Evolutionary conservation across 1,140 invertebrate genomes (phyloP).

Genomic region (Andricus grossulariae): DNA sequence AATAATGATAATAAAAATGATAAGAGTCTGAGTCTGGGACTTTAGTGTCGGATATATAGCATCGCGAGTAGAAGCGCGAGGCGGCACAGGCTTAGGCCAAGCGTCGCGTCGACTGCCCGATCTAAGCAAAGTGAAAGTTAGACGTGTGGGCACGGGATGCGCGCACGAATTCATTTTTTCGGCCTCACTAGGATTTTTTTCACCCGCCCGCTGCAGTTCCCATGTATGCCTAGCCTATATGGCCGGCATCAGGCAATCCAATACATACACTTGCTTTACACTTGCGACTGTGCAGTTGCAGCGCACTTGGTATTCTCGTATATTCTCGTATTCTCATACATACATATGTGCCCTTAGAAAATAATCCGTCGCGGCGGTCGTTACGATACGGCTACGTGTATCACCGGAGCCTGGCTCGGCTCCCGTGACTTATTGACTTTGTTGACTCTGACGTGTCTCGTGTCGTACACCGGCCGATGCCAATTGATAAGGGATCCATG

Average conservation of each 20-base stretch:
- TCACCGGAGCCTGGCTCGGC: constrained; percentile 51
- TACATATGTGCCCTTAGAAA: constrained; percentile 37
- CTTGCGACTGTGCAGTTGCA: background rate
- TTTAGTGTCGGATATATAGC: constrained; percentile 49
- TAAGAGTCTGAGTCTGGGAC: constrained; percentile 51
- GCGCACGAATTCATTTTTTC: constrained; percentile 77
- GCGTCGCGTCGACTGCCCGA: constrained; percentile 65
- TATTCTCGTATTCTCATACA: constrained; percentile 12
- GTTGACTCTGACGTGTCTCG: constrained; percentile 62
- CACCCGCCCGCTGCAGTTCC: constrained; percentile 63
- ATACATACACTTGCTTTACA: constrained; percentile 42
- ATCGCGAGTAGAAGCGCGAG: constrained; percentile 45
- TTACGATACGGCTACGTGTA: constrained; percentile 22
- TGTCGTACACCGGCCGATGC: constrained; percentile 58
- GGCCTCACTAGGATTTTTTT: constrained; percentile 71
- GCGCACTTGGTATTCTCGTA: constrained; percentile 3
- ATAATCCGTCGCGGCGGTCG: constrained; percentile 16
- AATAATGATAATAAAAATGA: constrained; percentile 43
- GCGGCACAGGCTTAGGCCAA: constrained; percentile 51
- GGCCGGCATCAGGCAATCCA: constrained; percentile 60
- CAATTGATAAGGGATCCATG: constrained; percentile 33
- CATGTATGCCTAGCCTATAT: constrained; percentile 73
- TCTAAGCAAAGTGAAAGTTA: constrained; percentile 76
- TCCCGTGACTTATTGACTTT: constrained; percentile 67
- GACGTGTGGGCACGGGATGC: constrained; percentile 77